phyloP scores from a whole-genome alignment of 2,888 invertebrate genomes.

The Monopis laevigella region DNA sequence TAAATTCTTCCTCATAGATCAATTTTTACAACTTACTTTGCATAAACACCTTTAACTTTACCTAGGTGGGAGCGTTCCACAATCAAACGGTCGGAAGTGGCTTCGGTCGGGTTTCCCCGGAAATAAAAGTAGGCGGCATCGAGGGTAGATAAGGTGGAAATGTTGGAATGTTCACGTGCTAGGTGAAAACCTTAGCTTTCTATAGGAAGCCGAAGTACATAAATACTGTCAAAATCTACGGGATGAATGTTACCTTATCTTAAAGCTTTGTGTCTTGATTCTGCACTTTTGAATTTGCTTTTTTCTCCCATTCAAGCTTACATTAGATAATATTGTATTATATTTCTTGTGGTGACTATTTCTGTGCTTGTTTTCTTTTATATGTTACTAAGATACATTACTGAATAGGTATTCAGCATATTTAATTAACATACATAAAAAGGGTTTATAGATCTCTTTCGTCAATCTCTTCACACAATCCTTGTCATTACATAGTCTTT shows the following conservation, averaged over 20 bases:
- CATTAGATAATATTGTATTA: too few relatives aligned
- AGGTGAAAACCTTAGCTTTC: conserved; percentile 34
- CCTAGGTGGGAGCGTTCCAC: conserved; percentile 19
- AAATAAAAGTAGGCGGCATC: conserved; percentile 49
- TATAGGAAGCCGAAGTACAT: conserved; percentile 60
- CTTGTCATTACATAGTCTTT: too few relatives aligned
- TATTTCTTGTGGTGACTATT: too few relatives aligned
- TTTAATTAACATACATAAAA: too few relatives aligned
- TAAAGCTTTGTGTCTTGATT: conserved; percentile 33
- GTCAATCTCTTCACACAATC: too few relatives aligned
- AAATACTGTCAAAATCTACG: conserved; percentile 53
- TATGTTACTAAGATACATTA: too few relatives aligned
- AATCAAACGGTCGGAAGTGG: conserved; percentile 43
- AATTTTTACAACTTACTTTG: too few relatives aligned
- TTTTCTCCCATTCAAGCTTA: too few relatives aligned
- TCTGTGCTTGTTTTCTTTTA: too few relatives aligned
- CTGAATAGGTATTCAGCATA: too few relatives aligned
- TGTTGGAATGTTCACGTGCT: conserved; percentile 33
- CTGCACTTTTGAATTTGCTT: conserved; percentile 36
- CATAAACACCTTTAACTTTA: conserved; percentile 5
- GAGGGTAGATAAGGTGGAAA: conserved; percentile 55
- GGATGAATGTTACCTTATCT: conserved; percentile 54
- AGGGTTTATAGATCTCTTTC: too few relatives aligned
- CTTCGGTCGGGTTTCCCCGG: conserved; percentile 23
- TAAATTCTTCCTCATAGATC: too few relatives aligned